phyloP scores from a whole-genome alignment of 2,113 vertebrate species.

The Podocnemis expansa region DNA sequence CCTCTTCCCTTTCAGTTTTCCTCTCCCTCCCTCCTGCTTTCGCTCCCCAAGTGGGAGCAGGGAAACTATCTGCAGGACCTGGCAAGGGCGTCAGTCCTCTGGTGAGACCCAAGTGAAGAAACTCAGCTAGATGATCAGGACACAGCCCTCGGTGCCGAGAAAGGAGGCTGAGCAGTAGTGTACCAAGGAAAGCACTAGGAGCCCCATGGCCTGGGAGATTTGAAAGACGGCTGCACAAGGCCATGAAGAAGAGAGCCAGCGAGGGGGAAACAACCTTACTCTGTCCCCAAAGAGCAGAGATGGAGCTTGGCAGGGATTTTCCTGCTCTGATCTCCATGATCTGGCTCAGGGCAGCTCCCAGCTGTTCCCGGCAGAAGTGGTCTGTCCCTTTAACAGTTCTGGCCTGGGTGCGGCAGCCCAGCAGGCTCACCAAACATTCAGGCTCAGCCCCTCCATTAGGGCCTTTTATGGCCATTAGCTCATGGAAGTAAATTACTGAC shows the following conservation, averaged over 20 bases:
- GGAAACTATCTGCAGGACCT: neutral
- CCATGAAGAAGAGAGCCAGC: too few relatives aligned
- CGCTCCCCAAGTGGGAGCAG: neutral
- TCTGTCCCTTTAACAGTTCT: neutral
- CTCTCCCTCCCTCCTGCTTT: neutral
- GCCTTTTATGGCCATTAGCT: slow-evolving; percentile 69
- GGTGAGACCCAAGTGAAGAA: neutral
- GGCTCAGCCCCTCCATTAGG: neutral
- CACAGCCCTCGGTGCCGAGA: neutral
- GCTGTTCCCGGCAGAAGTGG: neutral
- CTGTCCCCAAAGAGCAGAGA: neutral
- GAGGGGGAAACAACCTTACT: neutral
- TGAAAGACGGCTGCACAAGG: neutral
- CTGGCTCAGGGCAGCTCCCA: neutral
- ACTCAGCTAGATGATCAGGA: neutral
- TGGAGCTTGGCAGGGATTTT: neutral
- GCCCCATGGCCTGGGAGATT: neutral
- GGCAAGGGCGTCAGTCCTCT: fast-evolving
- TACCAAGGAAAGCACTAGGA: neutral
- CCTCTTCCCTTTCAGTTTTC: neutral
- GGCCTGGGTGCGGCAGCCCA: neutral
- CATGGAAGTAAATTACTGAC: fast-evolving
- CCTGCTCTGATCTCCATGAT: neutral
- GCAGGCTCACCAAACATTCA: neutral
- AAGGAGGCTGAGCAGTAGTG: neutral